Conservation (phyloP, 2,113 vertebrate species). For the Albula goreensis region DNA sequence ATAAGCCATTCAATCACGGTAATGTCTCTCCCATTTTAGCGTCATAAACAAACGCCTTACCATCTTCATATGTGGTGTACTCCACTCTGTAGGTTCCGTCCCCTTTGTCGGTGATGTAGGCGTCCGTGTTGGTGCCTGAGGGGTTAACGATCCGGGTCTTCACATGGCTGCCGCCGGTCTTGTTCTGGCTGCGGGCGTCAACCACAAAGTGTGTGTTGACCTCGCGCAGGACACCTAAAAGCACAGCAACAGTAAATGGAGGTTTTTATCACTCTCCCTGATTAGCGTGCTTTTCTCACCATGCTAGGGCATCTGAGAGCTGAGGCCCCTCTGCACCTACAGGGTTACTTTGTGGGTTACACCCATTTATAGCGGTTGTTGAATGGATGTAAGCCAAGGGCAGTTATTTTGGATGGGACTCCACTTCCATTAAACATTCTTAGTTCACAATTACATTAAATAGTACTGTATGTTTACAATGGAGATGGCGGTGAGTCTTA, state of each 20-base stretch:
- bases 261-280: background rate
- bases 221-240: conserved; percentile 85
- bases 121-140: conserved; percentile 79
- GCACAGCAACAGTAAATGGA: conserved; percentile 2
- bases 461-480: too few relatives aligned
- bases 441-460: too few relatives aligned
- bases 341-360: too few relatives aligned
- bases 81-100: conserved; percentile 90
- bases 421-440: too few relatives aligned
- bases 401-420: too few relatives aligned
- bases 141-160: conserved; percentile 81
- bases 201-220: conserved; percentile 91
- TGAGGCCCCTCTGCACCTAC: too few relatives aligned
- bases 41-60: conserved; percentile 59
- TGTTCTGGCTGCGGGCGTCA: conserved; percentile 77
- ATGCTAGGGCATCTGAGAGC: too few relatives aligned
- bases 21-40: background rate
- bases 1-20: background rate
- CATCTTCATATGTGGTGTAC: conserved; percentile 89
- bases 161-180: conserved; percentile 78
- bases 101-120: conserved; percentile 82
- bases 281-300: background rate
- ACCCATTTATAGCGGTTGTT: too few relatives aligned
- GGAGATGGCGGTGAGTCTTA: too few relatives aligned
- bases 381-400: too few relatives aligned